These are phyloP conservation scores for Caenorhabditis sinica DNA, from an alignment of 2,888 invertebrate species.

Conservation along the genomic window DNA sequence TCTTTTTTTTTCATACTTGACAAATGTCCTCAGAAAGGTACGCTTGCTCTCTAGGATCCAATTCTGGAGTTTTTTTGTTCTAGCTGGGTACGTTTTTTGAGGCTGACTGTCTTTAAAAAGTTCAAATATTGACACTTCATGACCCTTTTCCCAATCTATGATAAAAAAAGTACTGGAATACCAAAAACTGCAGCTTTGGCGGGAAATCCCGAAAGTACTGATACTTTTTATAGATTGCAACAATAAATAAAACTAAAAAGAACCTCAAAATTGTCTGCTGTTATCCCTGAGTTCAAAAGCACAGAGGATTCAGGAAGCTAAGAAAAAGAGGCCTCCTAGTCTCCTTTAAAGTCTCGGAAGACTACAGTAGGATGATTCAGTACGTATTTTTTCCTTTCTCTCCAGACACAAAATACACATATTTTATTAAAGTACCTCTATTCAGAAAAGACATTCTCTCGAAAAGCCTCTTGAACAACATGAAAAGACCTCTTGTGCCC, in stretches of 20 bases:
- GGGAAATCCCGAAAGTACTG: too few relatives aligned
- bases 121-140: too few relatives aligned
- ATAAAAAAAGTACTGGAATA: too few relatives aligned
- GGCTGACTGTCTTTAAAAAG: too few relatives aligned
- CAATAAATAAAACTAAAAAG: too few relatives aligned
- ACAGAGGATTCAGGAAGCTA: background rate
- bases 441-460: conserved; percentile 14
- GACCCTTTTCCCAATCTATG: too few relatives aligned
- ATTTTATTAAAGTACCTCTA: conserved; percentile 33
- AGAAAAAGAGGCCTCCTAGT: background rate
- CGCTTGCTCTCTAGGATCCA: background rate
- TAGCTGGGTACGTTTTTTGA: too few relatives aligned
- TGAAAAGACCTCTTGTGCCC: conserved; percentile 45
- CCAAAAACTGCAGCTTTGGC: too few relatives aligned
- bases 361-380: conserved; percentile 8
- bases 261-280: too few relatives aligned
- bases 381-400: conserved; percentile 1
- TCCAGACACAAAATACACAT: conserved; percentile 23
- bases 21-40: background rate
- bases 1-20: background rate
- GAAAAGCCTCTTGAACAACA: conserved; percentile 38
- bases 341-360: background rate
- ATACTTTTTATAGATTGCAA: too few relatives aligned
- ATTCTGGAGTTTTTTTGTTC: background rate
- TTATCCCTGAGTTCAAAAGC: too few relatives aligned